A percentile compares a stretch with the other conserved stretches of the same genome.
Conservation (phyloP, 2,888 invertebrate species). For the Amphipyra tragopoginis region DNA sequence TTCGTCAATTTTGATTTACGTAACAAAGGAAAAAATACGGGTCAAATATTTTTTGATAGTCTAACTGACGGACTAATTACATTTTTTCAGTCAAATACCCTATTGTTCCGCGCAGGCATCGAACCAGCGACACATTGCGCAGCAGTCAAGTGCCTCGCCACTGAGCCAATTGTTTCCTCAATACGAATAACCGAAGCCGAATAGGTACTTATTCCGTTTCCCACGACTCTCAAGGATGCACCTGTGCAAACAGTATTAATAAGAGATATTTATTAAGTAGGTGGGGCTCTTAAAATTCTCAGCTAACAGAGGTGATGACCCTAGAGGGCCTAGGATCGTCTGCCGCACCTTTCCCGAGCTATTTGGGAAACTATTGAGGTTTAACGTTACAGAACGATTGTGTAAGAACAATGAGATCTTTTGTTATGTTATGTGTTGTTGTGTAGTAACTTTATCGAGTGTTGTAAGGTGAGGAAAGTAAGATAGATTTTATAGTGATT, state of each 20-base stretch:
- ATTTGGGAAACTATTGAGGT: constrained; percentile 37
- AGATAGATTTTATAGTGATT: not conserved
- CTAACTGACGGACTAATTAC: no score
- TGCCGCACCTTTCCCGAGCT: constrained; percentile 38
- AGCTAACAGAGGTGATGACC: constrained; percentile 36
- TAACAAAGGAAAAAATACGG: no score
- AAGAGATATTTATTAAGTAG: constrained; percentile 12
- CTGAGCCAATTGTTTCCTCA: no score
- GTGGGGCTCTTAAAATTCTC: constrained; percentile 24
- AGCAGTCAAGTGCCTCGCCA: no score
- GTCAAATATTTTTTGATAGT: no score
- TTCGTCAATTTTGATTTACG: no score
- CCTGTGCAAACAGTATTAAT: constrained; percentile 1
- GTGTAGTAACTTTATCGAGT: constrained; percentile 8
- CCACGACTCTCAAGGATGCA: constrained; percentile 2
- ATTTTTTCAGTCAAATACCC: no score
- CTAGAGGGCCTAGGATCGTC: constrained; percentile 11
- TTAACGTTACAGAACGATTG: constrained; percentile 26
- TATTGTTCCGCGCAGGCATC: no score
- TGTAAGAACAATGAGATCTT: constrained; percentile 23
- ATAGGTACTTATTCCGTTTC: not conserved
- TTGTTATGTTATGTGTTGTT: constrained; percentile 14
- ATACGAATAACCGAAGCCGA: no score
- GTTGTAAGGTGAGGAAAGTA: constrained; percentile 7
- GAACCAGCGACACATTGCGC: no score